Conservation (phyloP, 2,888 invertebrate genomes). For the Morinoia aosen region DNA sequence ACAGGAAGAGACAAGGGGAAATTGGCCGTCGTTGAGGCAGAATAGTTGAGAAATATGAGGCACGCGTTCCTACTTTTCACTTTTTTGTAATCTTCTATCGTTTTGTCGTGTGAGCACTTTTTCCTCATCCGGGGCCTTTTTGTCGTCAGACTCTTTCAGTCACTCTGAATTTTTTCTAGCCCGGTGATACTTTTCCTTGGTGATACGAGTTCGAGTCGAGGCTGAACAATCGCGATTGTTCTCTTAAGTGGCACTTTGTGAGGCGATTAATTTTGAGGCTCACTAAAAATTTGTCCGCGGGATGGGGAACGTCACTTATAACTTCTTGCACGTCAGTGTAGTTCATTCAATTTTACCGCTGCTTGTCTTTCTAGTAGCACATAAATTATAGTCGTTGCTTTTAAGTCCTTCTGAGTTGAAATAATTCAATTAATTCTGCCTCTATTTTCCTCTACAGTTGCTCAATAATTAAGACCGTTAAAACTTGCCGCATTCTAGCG, state of each 20-base stretch:
- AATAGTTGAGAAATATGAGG: constrained; percentile 45
- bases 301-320: not conserved
- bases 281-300: not conserved
- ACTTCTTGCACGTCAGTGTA: not conserved
- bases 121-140: not conserved
- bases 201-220: not conserved
- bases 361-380: not conserved
- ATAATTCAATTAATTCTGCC: not conserved
- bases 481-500: not conserved
- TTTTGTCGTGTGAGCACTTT: constrained; percentile 17
- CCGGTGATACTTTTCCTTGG: not conserved
- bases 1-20: constrained; percentile 48
- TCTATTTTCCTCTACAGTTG: not conserved
- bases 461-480: not conserved
- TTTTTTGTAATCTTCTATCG: constrained; percentile 3
- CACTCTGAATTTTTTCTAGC: not conserved
- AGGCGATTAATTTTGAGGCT: not conserved
- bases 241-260: not conserved
- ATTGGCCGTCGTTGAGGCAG: constrained; percentile 42
- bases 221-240: not conserved
- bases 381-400: not conserved
- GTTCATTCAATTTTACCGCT: not conserved
- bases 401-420: not conserved
- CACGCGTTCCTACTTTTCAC: not conserved
- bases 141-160: not conserved